Evolutionary conservation across 2,113 vertebrate species (phyloP).

Genomic region (Neopipo cinnamomea): DNA sequence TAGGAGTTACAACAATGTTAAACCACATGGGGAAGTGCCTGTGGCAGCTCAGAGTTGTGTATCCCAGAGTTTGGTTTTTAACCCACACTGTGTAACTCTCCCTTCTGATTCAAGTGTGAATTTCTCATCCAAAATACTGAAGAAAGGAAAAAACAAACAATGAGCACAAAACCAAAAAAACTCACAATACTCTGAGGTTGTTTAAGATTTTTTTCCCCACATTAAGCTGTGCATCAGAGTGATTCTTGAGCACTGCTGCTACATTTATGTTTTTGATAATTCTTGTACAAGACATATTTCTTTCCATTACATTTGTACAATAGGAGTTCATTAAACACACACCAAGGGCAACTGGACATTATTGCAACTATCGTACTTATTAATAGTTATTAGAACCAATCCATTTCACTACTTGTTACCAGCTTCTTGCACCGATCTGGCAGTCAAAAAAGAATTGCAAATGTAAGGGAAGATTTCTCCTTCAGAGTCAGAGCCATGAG

Average conservation of each 20-base stretch:
- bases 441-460: background rate
- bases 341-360: background rate
- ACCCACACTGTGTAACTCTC: background rate
- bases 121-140: background rate
- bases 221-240: background rate
- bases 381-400: background rate
- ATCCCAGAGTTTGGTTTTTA: background rate
- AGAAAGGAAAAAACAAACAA: background rate
- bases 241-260: background rate
- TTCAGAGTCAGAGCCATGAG: background rate
- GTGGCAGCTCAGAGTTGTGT: background rate
- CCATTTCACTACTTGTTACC: background rate
- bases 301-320: background rate
- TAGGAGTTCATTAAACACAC: background rate
- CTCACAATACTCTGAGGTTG: background rate
- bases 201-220: background rate
- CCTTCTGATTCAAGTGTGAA: background rate
- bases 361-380: background rate
- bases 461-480: background rate
- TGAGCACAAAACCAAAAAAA: background rate
- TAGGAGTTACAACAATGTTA: background rate
- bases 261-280: background rate
- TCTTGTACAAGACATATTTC: background rate
- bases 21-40: background rate
- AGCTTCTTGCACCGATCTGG: background rate